Conservation (phyloP, 2,113 vertebrate species). For the Poeciliopsis prolifica region DNA sequence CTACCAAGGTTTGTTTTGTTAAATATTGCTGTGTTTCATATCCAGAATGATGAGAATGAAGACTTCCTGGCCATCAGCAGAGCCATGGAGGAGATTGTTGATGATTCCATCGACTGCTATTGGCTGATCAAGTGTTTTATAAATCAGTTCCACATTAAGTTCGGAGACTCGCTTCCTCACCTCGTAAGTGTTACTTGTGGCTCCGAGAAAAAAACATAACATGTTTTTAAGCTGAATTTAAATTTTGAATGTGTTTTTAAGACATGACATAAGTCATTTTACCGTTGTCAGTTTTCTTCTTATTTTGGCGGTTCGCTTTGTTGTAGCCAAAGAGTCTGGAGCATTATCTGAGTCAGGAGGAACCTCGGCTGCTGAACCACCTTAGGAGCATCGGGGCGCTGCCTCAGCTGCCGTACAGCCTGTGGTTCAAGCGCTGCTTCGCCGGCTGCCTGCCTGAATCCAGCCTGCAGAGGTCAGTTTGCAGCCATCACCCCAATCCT, state of each 20-base stretch:
- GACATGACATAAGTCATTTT: neutral
- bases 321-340: constrained; percentile 92
- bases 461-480: constrained; percentile 90
- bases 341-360: constrained; percentile 93
- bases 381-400: constrained; percentile 83
- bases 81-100: constrained; percentile 94
- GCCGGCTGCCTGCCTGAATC: constrained; percentile 94
- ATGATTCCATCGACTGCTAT: constrained; percentile 91
- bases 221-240: neutral
- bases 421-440: constrained; percentile 96
- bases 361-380: constrained; percentile 86
- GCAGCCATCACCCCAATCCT: neutral
- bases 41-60: constrained; percentile 88
- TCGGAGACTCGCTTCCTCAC: constrained; percentile 90
- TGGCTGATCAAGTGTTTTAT: constrained; percentile 93
- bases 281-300: neutral
- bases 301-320: constrained; percentile 10
- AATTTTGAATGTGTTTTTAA: neutral
- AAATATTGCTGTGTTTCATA: neutral
- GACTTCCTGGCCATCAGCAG: constrained; percentile 89
- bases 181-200: constrained; percentile 78
- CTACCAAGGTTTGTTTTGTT: neutral
- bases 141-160: constrained; percentile 90
- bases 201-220: neutral
- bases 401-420: constrained; percentile 85